Base-by-base conservation (phyloP, 2,113 vertebrate genomes). In the Tyto alba region DNA sequence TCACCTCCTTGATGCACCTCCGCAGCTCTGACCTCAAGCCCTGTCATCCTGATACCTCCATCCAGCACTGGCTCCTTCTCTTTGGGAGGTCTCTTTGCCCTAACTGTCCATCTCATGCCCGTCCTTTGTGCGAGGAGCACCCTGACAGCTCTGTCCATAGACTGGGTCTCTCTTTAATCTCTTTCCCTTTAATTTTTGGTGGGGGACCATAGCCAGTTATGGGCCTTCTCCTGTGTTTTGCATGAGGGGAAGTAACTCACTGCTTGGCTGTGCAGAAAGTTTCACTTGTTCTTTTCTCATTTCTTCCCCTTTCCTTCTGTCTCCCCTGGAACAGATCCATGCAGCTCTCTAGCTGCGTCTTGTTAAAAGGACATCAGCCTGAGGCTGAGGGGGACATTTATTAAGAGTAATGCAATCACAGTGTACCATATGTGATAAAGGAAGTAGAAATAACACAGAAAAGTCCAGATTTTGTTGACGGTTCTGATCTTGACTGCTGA, bases 231-330 rank as follows among this genome's bases (percentile, higher is more conserved):
- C 57, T 55, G 41, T 40, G 27, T 72, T 90, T 88, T 90, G 27
- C 64, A 76, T 25, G 34, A 90, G 52, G 79, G 64, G 79, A 95
- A 88, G n/a, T 80, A 84, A 77, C 62, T 87, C 0, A 0, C 47
- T 47, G 17, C 50, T 74, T 0, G 3, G 9, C 67, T 57, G 32
- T 43, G 40, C 68, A 78, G 68, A 75, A 73, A 88, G 85, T 94
- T 96, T 94, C 72, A 74, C 72, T 92, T 93, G 82, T 36, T n/a
- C 72, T 88, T 97, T 95, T 92, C 36, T 92, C 21, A 63, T 63
- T 80, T 82, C 75, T 91, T 94, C 64, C 75, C 52, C 47, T 93
- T 92, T 79, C 75, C 62, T 78, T 92, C 76, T 45, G 6, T 40
- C 72, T 78, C 13, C 34, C 3, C 48, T 62, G 52, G 40, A 77